Base-by-base conservation (phyloP, 1,140 invertebrate genomes). In the Trissolcus basalis region DNA sequence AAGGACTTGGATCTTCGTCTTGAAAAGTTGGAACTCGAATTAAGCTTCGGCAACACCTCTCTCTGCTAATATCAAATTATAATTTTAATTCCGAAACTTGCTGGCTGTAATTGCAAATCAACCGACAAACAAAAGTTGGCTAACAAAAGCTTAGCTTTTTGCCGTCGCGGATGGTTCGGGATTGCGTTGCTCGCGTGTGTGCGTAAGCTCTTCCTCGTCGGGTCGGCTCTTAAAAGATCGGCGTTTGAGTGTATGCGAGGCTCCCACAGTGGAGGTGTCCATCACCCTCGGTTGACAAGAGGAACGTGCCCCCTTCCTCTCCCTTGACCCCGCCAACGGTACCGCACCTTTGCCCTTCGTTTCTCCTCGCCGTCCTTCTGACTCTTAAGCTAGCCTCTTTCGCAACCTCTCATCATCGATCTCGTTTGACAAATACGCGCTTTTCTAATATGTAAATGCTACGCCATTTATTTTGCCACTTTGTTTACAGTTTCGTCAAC, bases 211-310 rank as follows among this genome's bases (percentile, higher is more conserved):
- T 72, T 79, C 60, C 68, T 69, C 54, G 77, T 76, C 68, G 77
- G 67, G 64, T 74, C 39, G 56, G 49, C 76, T 78, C 65, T 69
- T 59, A 78, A 79, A 81, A 81, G 73, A 27, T 76, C 76, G 78
- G 67, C 74, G 79, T 72, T 67, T 79, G 44, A 72, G 67, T 81
- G 80, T 84, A 74, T 82, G 73, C 68, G 69, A 81, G 68, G 81
- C 83, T 88, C 86, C 85, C 85, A 88, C 86, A 86, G 82, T 68
- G 81, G 83, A 86, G 85, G 81, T 88, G 84, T 88, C 80, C 85
- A 88, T 88, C 86, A 88, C 83, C 85, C 83, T 86, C 82, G 75
- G 81, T 85, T 86, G 86, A 88, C 86, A 88, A 83, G 84, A 87
- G 85, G 84, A 87, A 83, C 85, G 83, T 82, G 84, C 73, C 74